Evolutionary conservation across 2,888 invertebrate genomes (phyloP).

Genomic region (Scrobipalpa costella): DNA sequence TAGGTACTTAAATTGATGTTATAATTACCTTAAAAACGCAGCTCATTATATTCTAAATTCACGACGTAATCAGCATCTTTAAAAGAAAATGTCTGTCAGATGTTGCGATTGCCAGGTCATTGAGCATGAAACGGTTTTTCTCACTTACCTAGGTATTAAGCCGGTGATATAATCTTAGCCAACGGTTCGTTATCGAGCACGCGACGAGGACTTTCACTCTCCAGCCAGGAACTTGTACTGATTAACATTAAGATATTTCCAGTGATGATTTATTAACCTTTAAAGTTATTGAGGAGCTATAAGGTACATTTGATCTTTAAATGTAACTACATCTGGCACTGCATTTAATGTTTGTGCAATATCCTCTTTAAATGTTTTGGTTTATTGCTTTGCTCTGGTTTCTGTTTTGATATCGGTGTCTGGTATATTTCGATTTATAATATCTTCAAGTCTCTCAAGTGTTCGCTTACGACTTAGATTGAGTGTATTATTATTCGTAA

Average conservation of each 20-base stretch:
- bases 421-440: background rate
- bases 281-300: too few species aligned
- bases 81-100: conserved; percentile 21
- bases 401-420: conserved; percentile 1
- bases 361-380: conserved; percentile 3
- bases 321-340: background rate
- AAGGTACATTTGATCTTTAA: too few species aligned
- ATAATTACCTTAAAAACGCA: background rate
- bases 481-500: conserved; percentile 5
- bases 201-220: conserved; percentile 61
- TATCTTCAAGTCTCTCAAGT: background rate
- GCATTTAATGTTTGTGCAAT: background rate
- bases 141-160: conserved; percentile 33
- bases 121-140: conserved; percentile 21
- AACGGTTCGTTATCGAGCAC: conserved; percentile 34
- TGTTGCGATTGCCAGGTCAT: conserved; percentile 15
- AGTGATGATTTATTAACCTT: conserved; percentile 16
- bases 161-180: conserved; percentile 38
- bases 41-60: background rate
- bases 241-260: conserved; percentile 28
- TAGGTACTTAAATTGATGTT: background rate
- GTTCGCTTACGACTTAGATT: background rate
- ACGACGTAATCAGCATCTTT: conserved; percentile 1
- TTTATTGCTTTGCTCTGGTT: background rate
- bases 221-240: conserved; percentile 43